Percentiles rank a stretch among this genome's conserved stretches.
Conservation (phyloP, 2,113 vertebrate species). For the Indicator maculatus region DNA sequence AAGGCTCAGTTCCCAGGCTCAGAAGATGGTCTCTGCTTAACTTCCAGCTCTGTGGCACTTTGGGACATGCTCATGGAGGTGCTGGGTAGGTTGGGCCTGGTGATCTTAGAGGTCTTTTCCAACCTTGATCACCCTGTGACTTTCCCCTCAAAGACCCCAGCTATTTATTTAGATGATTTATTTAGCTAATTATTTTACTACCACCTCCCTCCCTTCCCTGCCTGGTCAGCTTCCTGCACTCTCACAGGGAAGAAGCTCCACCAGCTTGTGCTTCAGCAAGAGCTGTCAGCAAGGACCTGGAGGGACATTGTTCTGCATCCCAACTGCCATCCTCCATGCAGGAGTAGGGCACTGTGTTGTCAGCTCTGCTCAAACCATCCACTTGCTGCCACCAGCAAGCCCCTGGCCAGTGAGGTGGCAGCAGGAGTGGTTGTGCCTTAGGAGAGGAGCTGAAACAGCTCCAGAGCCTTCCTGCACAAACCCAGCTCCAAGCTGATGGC, state of each 20-base stretch:
- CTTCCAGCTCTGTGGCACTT: neutral
- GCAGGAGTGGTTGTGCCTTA: neutral
- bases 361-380: accelerated
- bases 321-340: neutral
- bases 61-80: too few relatives aligned
- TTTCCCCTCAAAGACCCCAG: neutral
- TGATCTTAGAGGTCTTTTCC: too few relatives aligned
- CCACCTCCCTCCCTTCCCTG: neutral
- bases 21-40: neutral
- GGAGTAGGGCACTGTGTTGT: neutral
- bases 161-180: neutral
- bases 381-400: neutral
- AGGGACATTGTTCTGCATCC: neutral
- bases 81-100: too few relatives aligned
- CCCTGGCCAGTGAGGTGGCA: neutral
- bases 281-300: neutral
- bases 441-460: neutral
- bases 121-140: neutral
- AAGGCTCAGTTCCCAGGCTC: neutral
- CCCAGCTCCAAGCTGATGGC: neutral
- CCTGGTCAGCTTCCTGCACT: neutral
- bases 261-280: accelerated
- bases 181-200: neutral
- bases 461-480: neutral
- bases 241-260: neutral